Evolutionary conservation across 53 echinoderm and acorn worm genomes (phyloP), one percentile per base, ranked within the genome.

Genomic region (Arbacia lixula): DNA sequence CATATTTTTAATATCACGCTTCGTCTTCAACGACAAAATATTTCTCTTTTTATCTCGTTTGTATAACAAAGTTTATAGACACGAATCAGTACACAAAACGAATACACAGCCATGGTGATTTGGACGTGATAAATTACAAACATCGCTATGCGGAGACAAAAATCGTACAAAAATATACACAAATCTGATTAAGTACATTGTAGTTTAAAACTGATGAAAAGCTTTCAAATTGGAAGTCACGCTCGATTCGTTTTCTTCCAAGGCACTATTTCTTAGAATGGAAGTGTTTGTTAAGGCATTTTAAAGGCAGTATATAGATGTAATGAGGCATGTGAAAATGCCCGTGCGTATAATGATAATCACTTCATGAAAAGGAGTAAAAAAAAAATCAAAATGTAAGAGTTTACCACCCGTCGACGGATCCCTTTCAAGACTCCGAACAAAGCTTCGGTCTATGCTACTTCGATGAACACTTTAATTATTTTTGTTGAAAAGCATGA

Each of bases 101-200:
- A 25, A 40, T 11, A 8, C 26, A 73, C 53, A 28, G 21, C 32
- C 22, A 73, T 73, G 33, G 39, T 32, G 9, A 1, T 51, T 42
- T 51, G 3, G 27, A 37, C 57, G 5, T 57, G 37, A 54, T 57
- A 53, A 36, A 1, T 19, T 12, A 58, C 22, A n/a, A 27, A 39
- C 29, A 77, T 37, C 76, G 77, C 77, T 77, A 25, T 58, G 77
- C 77, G 77, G 56, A 77, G 77, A 27, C n/a, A n/a, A 37, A 56
- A 39, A 40, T 75, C 2, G 41, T 77, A 77, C 57, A 77, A 56
- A 77, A 77, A 75, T 77, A 77, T 58, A 77, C 40, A 58, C 43
- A 69, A 41, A 26, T 42, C 3, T 27, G 26, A 27, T 5, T 43
- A 69, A 28, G 20, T 10, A 27, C 34, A 8, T 17, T 21, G 25